Evolutionary conservation across 2,797 vertebrate species (phyloP).

Genomic region (Macrochelys suwanniensis): DNA sequence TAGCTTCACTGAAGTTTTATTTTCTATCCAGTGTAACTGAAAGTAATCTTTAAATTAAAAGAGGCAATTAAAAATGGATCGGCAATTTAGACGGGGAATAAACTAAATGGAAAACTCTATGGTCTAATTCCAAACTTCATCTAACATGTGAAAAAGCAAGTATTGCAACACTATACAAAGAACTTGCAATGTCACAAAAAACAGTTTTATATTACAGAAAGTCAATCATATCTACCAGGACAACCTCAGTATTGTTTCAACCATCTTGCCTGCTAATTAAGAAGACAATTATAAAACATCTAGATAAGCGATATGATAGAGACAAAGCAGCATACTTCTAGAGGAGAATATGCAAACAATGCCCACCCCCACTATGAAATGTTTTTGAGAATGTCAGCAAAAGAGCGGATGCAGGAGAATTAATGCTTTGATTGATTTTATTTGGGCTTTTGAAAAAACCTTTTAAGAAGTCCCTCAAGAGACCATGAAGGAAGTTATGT

Average conservation of each 20-base stretch:
- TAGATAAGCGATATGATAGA: not conserved
- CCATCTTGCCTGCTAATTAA: not conserved
- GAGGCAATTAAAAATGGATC: not conserved
- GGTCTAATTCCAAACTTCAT: not conserved
- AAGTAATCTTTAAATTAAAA: not conserved
- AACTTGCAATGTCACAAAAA: not conserved
- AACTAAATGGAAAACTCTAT: not conserved
- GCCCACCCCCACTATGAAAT: not conserved
- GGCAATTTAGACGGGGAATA: not conserved
- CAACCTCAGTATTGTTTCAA: not conserved
- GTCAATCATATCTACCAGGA: not conserved
- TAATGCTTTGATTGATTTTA: not conserved
- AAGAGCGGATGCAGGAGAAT: not conserved
- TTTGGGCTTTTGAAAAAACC: not conserved
- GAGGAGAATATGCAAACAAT: not conserved
- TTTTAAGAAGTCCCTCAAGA: not conserved
- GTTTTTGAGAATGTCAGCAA: not conserved
- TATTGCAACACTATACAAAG: not conserved
- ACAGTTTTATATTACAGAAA: not conserved
- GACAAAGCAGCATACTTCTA: not conserved
- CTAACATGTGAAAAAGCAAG: not conserved
- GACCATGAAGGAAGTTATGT: not conserved
- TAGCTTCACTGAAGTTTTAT: not conserved
- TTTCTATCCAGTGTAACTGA: not conserved
- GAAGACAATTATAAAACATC: not conserved